Evolutionary conservation across 2,797 vertebrate genomes (phyloP).

Genomic region (Sebastes trivittatus): DNA sequence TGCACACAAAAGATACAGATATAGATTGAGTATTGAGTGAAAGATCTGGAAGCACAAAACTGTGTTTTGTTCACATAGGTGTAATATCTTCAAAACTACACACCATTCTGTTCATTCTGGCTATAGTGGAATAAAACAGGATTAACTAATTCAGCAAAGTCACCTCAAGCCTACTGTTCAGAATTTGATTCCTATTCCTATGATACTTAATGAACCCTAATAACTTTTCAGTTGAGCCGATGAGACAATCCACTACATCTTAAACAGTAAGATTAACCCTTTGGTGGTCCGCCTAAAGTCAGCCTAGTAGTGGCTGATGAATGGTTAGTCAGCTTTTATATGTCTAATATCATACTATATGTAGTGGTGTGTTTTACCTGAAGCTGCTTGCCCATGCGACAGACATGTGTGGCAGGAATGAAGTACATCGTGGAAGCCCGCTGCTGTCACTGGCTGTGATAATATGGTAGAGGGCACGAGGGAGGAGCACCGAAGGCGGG

Average conservation of each 20-base stretch:
- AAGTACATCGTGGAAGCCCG: constrained; percentile 93
- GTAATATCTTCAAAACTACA: background rate
- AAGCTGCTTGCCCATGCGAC: constrained; percentile 96
- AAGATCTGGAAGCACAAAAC: background rate
- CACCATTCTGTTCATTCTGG: background rate
- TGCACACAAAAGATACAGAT: constrained; percentile 7
- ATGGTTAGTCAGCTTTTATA: background rate
- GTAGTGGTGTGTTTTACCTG: constrained; percentile 64
- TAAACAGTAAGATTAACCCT: background rate
- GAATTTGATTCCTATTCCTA: background rate
- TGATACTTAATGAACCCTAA: background rate
- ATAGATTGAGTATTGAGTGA: background rate
- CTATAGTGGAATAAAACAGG: background rate
- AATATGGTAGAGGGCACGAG: constrained; percentile 91
- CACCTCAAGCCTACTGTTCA: background rate
- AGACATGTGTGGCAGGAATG: constrained; percentile 92
- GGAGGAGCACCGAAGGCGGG: constrained; percentile 92
- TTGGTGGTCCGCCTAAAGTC: background rate
- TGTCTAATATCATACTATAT: background rate
- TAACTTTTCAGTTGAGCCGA: background rate
- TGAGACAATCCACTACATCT: background rate
- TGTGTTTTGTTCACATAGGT: background rate
- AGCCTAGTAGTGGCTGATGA: background rate
- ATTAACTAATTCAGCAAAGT: background rate
- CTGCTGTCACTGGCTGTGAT: constrained; percentile 90